Evolutionary conservation across 2,797 vertebrate species (phyloP).

Genomic region (Pseudochromis fuscus): DNA sequence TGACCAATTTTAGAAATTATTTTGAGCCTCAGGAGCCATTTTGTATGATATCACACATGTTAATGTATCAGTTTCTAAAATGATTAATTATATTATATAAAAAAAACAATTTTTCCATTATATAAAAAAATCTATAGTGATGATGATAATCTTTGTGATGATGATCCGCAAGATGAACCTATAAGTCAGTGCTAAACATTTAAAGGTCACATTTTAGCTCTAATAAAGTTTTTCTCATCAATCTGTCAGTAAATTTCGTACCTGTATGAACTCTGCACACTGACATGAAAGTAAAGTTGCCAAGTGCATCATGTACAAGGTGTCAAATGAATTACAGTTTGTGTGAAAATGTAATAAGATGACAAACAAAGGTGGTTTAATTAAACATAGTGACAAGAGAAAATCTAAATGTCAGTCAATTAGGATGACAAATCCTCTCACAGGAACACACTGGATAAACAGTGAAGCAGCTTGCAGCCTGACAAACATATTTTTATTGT

Average conservation of each 20-base stretch:
- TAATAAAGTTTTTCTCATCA: background rate
- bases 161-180: slow-evolving; percentile 8
- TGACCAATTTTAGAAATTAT: background rate
- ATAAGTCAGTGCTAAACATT: slow-evolving; percentile 14
- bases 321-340: slow-evolving; percentile 12
- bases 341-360: slow-evolving; percentile 31
- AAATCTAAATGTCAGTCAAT: slow-evolving; percentile 55
- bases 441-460: slow-evolving; percentile 18
- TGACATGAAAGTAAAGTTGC: slow-evolving; percentile 2
- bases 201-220: slow-evolving; percentile 14
- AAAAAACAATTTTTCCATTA: no score
- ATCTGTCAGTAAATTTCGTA: background rate
- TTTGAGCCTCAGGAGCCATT: background rate
- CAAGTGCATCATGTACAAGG: background rate
- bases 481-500: slow-evolving; percentile 43
- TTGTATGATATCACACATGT: background rate
- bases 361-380: slow-evolving; percentile 27
- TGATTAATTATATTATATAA: background rate
- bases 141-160: background rate
- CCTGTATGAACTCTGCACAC: background rate
- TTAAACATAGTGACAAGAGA: slow-evolving; percentile 28
- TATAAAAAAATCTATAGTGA: no score
- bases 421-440: slow-evolving; percentile 40
- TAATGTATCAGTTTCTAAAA: background rate
- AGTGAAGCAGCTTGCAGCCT: slow-evolving; percentile 33